Percentiles rank a stretch among this genome's conserved stretches.
phyloP scores from a whole-genome alignment of 2,797 vertebrate genomes.

The Pseudomugil gertrudae region DNA sequence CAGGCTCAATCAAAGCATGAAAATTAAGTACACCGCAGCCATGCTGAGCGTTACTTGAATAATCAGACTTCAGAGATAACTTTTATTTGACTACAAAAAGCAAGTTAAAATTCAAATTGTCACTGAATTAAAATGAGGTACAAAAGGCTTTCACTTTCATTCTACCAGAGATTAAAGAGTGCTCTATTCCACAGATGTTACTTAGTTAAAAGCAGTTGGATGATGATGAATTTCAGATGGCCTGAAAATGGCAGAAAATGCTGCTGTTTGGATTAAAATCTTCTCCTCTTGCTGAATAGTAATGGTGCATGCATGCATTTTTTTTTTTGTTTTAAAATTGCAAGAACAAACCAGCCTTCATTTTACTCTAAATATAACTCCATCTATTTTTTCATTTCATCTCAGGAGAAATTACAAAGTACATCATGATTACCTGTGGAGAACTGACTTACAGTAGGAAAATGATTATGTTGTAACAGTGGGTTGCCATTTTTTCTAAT shows the following conservation, averaged over 20 bases:
- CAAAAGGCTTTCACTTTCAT: constrained; percentile 41
- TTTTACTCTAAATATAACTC: constrained; percentile 4
- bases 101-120: constrained; percentile 47
- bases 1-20: constrained; percentile 46
- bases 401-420: constrained; percentile 25
- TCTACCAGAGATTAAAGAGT: constrained; percentile 51
- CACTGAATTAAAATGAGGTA: constrained; percentile 52
- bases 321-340: constrained; percentile 7
- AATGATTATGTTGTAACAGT: constrained; percentile 20
- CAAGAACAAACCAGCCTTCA: constrained; percentile 12
- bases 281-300: constrained; percentile 5
- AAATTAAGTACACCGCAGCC: constrained; percentile 33
- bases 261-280: constrained; percentile 33
- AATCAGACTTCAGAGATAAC: constrained; percentile 56
- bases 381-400: constrained; percentile 14
- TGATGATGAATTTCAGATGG: constrained; percentile 37
- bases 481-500: constrained; percentile 20
- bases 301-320: background rate
- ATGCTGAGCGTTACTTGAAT: constrained; percentile 37
- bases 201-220: constrained; percentile 30
- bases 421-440: constrained; percentile 19
- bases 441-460: constrained; percentile 13
- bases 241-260: constrained; percentile 24
- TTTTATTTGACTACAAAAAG: constrained; percentile 56
- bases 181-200: constrained; percentile 25